Conservation (phyloP, 2,888 invertebrate species). For the Ariolimax columbianus region DNA sequence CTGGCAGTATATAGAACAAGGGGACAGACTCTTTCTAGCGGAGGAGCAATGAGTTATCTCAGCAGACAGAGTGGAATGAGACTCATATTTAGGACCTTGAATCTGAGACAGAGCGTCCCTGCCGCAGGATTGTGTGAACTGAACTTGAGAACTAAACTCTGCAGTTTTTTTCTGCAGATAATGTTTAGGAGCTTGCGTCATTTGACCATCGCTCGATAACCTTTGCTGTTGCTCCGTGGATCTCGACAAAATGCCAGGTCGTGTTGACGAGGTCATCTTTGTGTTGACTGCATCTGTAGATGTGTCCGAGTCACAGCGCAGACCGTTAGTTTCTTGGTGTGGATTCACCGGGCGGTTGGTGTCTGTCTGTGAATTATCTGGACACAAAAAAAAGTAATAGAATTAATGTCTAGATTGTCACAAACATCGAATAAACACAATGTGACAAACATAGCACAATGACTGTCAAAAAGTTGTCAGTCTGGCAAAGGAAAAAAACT, state of each 20-base stretch:
- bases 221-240: not conserved
- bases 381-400: not conserved
- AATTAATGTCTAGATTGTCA: too few species aligned
- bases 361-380: not conserved
- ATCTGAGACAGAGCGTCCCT: not conserved
- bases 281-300: not conserved
- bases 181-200: not conserved
- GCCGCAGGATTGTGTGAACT: not conserved
- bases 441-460: too few species aligned
- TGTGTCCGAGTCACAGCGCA: not conserved
- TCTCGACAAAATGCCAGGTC: too few species aligned
- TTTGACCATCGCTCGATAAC: not conserved
- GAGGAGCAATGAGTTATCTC: not conserved
- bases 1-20: too few species aligned
- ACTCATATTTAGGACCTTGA: not conserved
- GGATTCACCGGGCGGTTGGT: not conserved
- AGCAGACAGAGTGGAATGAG: too few species aligned
- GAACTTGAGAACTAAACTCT: not conserved
- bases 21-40: too few species aligned
- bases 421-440: too few species aligned
- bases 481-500: too few species aligned
- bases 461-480: too few species aligned
- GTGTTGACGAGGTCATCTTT: not conserved
- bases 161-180: not conserved
- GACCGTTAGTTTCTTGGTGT: not conserved